Percentiles rank a stretch among this genome's conserved stretches.
phyloP scores from a whole-genome alignment of 2,113 vertebrate species.

The Xiphophorus couchianus region DNA sequence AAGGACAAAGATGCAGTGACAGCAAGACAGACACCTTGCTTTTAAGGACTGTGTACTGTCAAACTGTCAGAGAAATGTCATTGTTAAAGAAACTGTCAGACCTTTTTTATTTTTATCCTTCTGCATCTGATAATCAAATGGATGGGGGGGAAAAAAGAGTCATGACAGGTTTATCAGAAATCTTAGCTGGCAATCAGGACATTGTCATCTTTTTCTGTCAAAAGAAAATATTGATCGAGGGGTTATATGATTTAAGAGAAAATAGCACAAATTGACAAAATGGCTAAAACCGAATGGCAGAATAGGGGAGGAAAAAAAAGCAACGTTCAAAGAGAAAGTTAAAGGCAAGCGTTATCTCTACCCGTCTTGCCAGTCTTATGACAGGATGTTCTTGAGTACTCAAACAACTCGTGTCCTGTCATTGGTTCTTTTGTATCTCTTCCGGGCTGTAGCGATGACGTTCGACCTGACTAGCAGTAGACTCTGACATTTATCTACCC shows the following conservation, averaged over 20 bases:
- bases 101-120: conserved; percentile 14
- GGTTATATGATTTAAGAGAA: conserved; percentile 14
- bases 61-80: conserved; percentile 53
- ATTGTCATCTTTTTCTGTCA: conserved; percentile 27
- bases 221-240: conserved; percentile 39
- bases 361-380: conserved; percentile 42
- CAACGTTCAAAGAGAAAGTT: conserved; percentile 35
- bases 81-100: conserved; percentile 42
- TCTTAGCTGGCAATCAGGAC: conserved; percentile 24
- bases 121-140: conserved; percentile 32
- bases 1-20: conserved; percentile 28
- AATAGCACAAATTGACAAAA: conserved; percentile 14
- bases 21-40: conserved; percentile 28
- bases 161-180: conserved; percentile 47
- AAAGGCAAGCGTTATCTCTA: conserved; percentile 30
- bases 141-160: conserved; percentile 28
- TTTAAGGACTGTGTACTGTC: conserved; percentile 49
- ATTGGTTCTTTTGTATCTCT: not conserved
- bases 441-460: conserved; percentile 3
- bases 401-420: conserved; percentile 16
- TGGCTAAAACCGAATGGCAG: conserved; percentile 21
- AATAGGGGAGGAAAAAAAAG: conserved; percentile 33
- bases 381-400: conserved; percentile 42
- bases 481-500: conserved; percentile 7
- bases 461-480: conserved; percentile 33